Evolutionary conservation across 2,888 invertebrate species (phyloP), one percentile per base, ranked within the genome.

Genomic region (Liopterus haemorrhoidalis): DNA sequence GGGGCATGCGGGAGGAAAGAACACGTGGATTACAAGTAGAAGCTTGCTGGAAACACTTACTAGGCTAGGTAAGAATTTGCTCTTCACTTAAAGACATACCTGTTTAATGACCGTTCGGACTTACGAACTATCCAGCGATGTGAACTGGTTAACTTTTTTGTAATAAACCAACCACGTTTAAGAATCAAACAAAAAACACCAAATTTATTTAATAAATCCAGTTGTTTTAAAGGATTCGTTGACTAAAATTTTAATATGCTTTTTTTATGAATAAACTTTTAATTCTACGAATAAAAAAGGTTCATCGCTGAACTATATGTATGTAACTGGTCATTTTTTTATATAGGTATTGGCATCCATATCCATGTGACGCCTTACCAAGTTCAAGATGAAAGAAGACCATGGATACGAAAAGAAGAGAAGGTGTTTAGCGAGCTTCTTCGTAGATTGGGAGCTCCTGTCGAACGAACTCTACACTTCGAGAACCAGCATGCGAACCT

Each of bases 301-400:
- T n/a, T n/a, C n/a, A n/a, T n/a, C n/a, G n/a, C n/a, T n/a, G n/a
- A n/a, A 15, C 6, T 12, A 37, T 24, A 15, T 24, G 25, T 21
- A 6, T 25, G 15, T 19, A 32, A 38, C 36, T 47, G 41, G 48
- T 1, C 21, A 30, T 22, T 15, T 33, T 25, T 42, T 24, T 37
- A 44, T 49, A 32, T 52, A 85, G 85, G 76, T 38, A 78, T 88
- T 57, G 73, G 76, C 51, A 72, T 89, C 41, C 79, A 78, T 60
- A 76, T 90, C 25, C 89, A 92, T 68, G 86, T 93, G 44, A 87
- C 90, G 28, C 91, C 91, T n/a, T 92, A 92, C 70, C 92, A 93
- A 70, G 80, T 91, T 41, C 73, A 76, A 51, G 90, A 91, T 63
- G 78, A 80, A 49, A 73, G 79, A 19, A 73, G 91, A 42, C 85